Percentiles rank a stretch among this genome's conserved stretches.
Evolutionary conservation across 2,797 vertebrate species (phyloP).

Genomic region (Arctocebus calabarensis): DNA sequence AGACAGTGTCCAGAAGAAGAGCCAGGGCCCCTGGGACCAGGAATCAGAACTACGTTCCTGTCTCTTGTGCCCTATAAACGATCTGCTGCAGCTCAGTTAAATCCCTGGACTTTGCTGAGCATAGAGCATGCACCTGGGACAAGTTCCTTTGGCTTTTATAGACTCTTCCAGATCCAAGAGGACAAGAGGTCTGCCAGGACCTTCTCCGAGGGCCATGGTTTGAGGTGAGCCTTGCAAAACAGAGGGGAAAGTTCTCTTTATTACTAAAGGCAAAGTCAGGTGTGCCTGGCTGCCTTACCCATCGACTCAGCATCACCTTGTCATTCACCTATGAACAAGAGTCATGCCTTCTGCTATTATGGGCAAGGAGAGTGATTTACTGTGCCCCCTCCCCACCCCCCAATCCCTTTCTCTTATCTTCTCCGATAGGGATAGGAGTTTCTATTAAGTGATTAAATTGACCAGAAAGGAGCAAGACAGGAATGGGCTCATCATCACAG

Average conservation of each 20-base stretch:
- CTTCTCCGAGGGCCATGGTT: background rate
- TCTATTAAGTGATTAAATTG: slow-evolving; percentile 42
- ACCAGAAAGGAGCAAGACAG: slow-evolving; percentile 22
- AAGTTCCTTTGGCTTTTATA: background rate
- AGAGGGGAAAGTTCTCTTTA: background rate
- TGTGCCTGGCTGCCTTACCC: background rate
- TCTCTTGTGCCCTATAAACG: rapidly evolving
- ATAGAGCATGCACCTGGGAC: background rate
- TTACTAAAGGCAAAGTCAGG: background rate
- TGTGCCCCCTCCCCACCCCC: too few relatives aligned
- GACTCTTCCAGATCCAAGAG: background rate
- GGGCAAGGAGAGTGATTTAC: background rate
- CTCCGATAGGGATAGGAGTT: rapidly evolving
- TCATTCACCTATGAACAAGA: background rate
- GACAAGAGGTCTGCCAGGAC: background rate
- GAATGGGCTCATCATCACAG: background rate
- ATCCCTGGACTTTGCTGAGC: background rate
- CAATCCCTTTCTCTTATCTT: rapidly evolving
- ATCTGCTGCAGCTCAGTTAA: background rate
- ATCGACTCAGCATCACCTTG: rapidly evolving
- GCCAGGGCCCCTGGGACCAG: too few relatives aligned
- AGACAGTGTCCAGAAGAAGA: background rate
- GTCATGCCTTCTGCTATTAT: rapidly evolving
- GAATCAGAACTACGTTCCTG: rapidly evolving
- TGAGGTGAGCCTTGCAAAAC: background rate